Evolutionary conservation across 2,888 invertebrate genomes (phyloP), one percentile per base, ranked within the genome.

Genomic region (Synergus itoensis): DNA sequence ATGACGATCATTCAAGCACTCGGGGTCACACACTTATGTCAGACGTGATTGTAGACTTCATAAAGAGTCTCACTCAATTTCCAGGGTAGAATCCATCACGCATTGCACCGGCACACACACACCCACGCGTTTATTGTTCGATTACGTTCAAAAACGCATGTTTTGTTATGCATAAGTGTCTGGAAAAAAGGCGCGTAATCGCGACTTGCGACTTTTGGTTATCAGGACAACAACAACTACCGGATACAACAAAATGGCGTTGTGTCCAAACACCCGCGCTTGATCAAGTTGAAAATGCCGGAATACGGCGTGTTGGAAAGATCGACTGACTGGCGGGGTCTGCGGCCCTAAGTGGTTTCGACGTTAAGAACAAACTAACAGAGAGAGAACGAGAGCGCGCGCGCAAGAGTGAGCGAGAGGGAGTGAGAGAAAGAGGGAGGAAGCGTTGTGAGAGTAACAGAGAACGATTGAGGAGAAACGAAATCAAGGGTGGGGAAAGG

Each of bases 221-320:
- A 4, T 8, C 14, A 53, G 73, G 28, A 28, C 1, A 57, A 75
- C 16, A 75, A 57, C n/a, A 57, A 45, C n/a, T 60, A 76, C n/a
- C 36, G 48, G 28, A 73, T 80, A 81, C 79, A 83, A 84, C 87
- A 88, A 88, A 84, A 87, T 90, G 90, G 90, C 90, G 89, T 86
- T 84, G 63, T 86, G 84, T 85, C 84, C 84, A 82, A 87, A 85
- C 85, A 88, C 84, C 86, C 88, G 89, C 90, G 84, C 86, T 86
- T 89, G 88, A 90, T 90, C 89, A 90, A 90, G 89, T 90, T 89
- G 90, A 90, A 90, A 90, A 89, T 88, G 88, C 89, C 89, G 89
- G 89, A 90, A 90, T 89, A 86, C 80, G 81, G 80, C 80, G 82
- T 84, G 86, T 85, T 85, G 86, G 86, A 89, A 89, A 90, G 89